Base-by-base conservation (phyloP, 2,113 vertebrate genomes). In the Rhea pennata region DNA sequence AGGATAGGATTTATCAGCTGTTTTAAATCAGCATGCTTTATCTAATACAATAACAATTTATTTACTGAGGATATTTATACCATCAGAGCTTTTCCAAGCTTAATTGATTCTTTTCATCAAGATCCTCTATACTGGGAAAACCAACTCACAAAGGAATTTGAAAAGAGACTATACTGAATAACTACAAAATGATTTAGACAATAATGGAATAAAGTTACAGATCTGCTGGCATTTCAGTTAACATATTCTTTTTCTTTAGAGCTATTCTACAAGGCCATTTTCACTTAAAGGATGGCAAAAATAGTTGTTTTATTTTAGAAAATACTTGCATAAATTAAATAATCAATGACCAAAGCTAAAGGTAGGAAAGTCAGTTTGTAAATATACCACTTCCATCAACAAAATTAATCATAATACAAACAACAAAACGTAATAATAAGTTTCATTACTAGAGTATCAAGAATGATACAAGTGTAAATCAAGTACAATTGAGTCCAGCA, bases 41-140 rank as follows among this genome's bases (percentile, higher is more conserved):
- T 94, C 88, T 96, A 97, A 97, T 94, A 95, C 90, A 98, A 96
- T 96, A 97, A 96, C 87, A 95, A 88, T 97, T 97, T 97, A 96
- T 97, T 98, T 97, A 95, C 90, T 93, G 61, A 82, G 44, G 88
- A 95, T 84, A 88, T 95, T 96, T 97, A 93, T 88, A 94, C 51
- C 82, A 91, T 71, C 61, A 61, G 92, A 96, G 84, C 46, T 94
- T 94, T 91, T 92, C 77, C 95, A 80, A 94, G 26, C 81, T 90
- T 93, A 98, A 97, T 92, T 97, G 87, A 92, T 95, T 95, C 70
- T 96, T 96, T 96, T 97, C 92, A 96, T 95, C 96, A 94, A 62
- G 67, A 66, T 95, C 81, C 87, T 80, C 73, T 95, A 64, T 91
- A 56, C 44, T 93, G 91, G 87, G 81, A 96, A 96, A 97, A 96